Evolutionary conservation across 2,888 invertebrate species (phyloP), one percentile per base, ranked within the genome.

Genomic region (Apamea sordens): DNA sequence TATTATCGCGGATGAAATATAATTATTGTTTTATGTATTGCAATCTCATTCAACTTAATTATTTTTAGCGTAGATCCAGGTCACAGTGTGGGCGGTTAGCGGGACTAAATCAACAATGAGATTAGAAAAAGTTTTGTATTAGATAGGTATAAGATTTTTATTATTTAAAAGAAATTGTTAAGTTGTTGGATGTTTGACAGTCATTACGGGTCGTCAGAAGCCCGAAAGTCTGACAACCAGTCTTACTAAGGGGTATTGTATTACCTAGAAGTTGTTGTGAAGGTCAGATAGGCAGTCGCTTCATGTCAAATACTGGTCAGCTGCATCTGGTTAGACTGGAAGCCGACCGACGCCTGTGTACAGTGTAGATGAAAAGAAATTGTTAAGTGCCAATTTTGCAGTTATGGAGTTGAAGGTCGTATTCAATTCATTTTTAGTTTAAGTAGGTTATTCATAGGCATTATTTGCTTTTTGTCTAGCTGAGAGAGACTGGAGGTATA

Each of bases 41-140:
- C 92, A 88, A 91, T 91, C 89, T 91, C 92, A 92, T 91, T 89
- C 87, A 85, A 91, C 87, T 91, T 91, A 91, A 92, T 92, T 92
- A 91, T 89, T 86, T 88, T 88, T 86, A 86, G 84, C 64, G 64
- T 87, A 83, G 69, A 70, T 63, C 65, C 28, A 69, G 63, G 77
- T 67, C 10, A 8, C 6, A n/a, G 32, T 78, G 83, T 41, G 0
- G n/a, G 79, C 76, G 86, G 21, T 32, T 6, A 72, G 75, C 68
- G 73, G 28, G 28, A 64, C 32, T 47, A 28, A 24, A 32, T 67
- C 50, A 15, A 72, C 11, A 41, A 36, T 24, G 36, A 36, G 7
- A 28, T 50, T 28, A 36, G 21, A 15, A 1, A 79, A 56, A 41
- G n/a, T 41, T 65, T 79, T 24, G 2, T 47, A 2, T 53, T 11